Conservation (phyloP, 2,797 vertebrate species). For the Eutrigla gurnardus region DNA sequence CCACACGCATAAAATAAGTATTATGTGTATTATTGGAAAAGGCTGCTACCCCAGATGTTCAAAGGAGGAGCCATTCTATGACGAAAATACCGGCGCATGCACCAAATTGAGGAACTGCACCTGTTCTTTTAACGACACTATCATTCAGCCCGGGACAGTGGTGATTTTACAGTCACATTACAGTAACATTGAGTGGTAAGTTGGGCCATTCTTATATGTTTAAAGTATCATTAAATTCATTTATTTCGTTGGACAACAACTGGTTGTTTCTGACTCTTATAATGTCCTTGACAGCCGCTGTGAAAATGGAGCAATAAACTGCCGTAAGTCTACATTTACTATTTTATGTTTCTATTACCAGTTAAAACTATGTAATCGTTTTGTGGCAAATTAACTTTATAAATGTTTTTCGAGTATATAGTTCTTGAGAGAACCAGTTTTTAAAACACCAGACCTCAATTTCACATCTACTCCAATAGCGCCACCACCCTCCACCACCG, state of each 20-base stretch:
- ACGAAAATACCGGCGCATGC: slow-evolving; percentile 86
- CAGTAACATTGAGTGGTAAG: slow-evolving; percentile 71
- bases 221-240: not conserved
- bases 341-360: not conserved
- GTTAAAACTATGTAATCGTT: not conserved
- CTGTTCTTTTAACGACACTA: slow-evolving; percentile 81
- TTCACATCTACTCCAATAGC: slow-evolving; percentile 14
- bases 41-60: slow-evolving; percentile 90
- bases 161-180: slow-evolving; percentile 28
- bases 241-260: not conserved
- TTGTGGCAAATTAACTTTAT: not conserved
- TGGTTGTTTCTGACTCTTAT: slow-evolving; percentile 5
- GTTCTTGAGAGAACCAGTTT: not conserved
- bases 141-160: slow-evolving; percentile 51
- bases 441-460: not conserved
- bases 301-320: slow-evolving; percentile 63
- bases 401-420: not conserved
- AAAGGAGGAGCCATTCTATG: slow-evolving; percentile 81
- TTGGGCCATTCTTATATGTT: slow-evolving; percentile 4
- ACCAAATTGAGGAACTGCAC: slow-evolving; percentile 81
- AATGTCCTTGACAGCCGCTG: slow-evolving; percentile 62
- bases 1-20: not conserved
- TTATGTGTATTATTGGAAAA: slow-evolving; percentile 55
- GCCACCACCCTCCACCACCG: not conserved
- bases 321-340: slow-evolving; percentile 58